Conservation (phyloP, 2,888 invertebrate species). For the Elysia crispata region DNA sequence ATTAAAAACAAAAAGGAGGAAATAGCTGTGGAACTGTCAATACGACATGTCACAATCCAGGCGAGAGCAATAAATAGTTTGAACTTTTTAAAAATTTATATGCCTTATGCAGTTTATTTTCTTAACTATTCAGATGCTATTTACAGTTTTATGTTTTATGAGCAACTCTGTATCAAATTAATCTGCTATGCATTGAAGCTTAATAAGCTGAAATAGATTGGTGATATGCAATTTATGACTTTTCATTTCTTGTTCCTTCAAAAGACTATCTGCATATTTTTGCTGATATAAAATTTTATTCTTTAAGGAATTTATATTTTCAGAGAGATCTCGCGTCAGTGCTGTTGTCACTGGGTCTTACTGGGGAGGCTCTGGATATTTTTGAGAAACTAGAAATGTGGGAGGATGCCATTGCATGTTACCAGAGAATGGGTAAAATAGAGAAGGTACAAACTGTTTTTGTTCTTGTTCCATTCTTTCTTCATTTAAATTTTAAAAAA, state of each 20-base stretch:
- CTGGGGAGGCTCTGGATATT: conserved; percentile 85
- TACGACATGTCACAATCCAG: too few species aligned
- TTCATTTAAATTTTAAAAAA: neutral
- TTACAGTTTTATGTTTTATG: too few species aligned
- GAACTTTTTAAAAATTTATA: too few species aligned
- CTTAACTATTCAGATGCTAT: neutral
- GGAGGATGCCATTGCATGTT: conserved; percentile 95
- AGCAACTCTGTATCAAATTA: too few species aligned
- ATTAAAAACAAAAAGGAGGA: too few species aligned
- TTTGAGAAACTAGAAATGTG: conserved; percentile 84
- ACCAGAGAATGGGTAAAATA: conserved; percentile 87
- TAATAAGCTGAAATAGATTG: neutral
- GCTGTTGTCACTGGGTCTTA: conserved; percentile 87
- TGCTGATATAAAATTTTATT: neutral
- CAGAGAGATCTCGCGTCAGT: conserved; percentile 86
- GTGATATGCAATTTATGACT: neutral
- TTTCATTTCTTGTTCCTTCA: too few species aligned
- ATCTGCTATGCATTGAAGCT: too few species aligned
- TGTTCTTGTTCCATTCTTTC: neutral
- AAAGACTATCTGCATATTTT: conserved; percentile 7
- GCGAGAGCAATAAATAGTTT: too few species aligned
- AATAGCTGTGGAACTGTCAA: too few species aligned
- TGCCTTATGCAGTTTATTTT: neutral
- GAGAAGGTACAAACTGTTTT: conserved; percentile 83
- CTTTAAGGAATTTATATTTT: conserved; percentile 36